These are phyloP conservation scores for Anhinga anhinga DNA, from an alignment of 2,113 vertebrate species.

Conservation along the genomic window DNA sequence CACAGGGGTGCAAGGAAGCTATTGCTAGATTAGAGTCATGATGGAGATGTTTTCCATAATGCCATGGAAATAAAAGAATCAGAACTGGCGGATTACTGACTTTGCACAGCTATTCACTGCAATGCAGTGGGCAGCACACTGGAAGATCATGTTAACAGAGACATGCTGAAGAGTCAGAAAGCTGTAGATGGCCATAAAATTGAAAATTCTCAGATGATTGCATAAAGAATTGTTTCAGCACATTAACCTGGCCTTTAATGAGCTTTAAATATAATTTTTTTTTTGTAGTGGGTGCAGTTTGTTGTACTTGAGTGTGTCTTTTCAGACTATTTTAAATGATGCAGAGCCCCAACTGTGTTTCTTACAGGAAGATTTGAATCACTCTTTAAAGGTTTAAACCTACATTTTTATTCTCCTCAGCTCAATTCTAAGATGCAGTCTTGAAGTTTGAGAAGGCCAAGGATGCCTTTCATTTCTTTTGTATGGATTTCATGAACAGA, in stretches of 20 bases:
- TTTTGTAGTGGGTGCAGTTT: background rate
- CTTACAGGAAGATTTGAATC: background rate
- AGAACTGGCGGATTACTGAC: background rate
- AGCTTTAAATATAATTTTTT: background rate
- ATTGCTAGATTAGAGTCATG: background rate
- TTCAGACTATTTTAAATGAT: background rate
- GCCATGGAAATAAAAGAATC: background rate
- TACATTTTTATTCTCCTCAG: background rate
- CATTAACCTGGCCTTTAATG: background rate
- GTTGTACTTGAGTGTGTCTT: background rate
- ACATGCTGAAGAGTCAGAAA: background rate
- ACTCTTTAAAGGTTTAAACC: background rate
- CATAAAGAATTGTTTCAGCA: background rate
- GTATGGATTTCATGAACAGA: background rate
- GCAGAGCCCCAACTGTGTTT: background rate
- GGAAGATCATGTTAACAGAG: background rate
- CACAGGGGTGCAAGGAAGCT: background rate
- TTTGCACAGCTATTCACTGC: background rate
- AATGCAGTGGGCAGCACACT: background rate
- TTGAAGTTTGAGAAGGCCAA: background rate
- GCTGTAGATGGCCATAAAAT: background rate
- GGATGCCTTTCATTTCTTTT: slow-evolving; percentile 8
- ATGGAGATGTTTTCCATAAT: background rate
- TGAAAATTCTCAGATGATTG: background rate
- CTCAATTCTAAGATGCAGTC: background rate